Percentiles rank a stretch among this genome's conserved stretches.
phyloP scores from a whole-genome alignment of 1,140 invertebrate genomes.

The Pararge aegeria region DNA sequence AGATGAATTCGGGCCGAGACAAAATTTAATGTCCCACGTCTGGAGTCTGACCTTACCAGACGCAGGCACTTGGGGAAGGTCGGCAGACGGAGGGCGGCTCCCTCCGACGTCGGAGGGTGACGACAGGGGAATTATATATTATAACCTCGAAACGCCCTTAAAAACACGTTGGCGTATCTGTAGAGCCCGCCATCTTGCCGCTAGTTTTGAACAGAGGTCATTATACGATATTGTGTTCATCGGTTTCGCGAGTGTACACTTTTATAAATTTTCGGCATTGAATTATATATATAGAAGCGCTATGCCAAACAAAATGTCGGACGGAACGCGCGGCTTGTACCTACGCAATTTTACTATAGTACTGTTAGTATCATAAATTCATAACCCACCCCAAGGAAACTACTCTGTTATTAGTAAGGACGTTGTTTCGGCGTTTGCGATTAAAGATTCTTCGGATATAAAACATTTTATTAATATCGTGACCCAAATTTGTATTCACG shows the following conservation, averaged over 20 bases:
- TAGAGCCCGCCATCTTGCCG: conserved; percentile 34
- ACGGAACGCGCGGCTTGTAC: too few species aligned
- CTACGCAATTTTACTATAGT: too few species aligned
- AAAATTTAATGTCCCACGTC: conserved; percentile 36
- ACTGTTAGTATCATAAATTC: too few species aligned
- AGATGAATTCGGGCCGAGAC: conserved; percentile 28
- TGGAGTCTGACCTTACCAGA: conserved; percentile 46
- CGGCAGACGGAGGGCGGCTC: conserved; percentile 46
- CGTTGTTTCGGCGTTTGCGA: too few species aligned
- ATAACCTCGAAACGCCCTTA: conserved; percentile 67
- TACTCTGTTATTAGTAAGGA: too few species aligned
- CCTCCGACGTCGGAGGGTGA: conserved; percentile 42
- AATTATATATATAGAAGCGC: too few species aligned
- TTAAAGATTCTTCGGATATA: too few species aligned
- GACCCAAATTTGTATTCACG: too few species aligned
- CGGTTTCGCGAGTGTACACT: neutral
- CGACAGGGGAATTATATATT: conserved; percentile 57
- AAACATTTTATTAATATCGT: too few species aligned
- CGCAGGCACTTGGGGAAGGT: conserved; percentile 59
- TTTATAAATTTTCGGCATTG: neutral
- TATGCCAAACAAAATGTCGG: too few species aligned
- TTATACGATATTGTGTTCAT: conserved; percentile 16
- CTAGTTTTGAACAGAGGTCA: conserved; percentile 35
- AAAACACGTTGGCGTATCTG: conserved; percentile 45
- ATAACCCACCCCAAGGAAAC: too few species aligned